Evolutionary conservation across 2,888 invertebrate genomes (phyloP).

Genomic region (Ceramica pisi): DNA sequence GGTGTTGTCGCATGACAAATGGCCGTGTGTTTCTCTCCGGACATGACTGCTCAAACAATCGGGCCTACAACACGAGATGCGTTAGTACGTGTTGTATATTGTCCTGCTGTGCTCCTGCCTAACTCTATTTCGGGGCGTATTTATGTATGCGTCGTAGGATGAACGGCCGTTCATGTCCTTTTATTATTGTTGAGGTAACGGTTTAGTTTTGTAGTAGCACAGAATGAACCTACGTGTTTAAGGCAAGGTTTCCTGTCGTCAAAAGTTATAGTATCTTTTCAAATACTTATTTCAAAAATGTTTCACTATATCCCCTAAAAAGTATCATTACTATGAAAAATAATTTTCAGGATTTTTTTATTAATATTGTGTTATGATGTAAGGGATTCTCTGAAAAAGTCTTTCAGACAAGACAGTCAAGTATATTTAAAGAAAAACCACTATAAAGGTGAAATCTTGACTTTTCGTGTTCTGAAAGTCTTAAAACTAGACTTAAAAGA

Average conservation of each 20-base stretch:
- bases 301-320: background rate
- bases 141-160: slow-evolving; percentile 19
- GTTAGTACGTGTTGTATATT: slow-evolving; percentile 60
- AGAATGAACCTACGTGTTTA: background rate
- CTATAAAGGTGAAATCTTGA: background rate
- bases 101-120: slow-evolving; percentile 39
- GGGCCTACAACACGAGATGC: slow-evolving; percentile 60
- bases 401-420: background rate
- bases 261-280: background rate
- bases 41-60: slow-evolving; percentile 75
- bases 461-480: background rate
- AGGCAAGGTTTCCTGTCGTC: background rate
- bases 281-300: background rate
- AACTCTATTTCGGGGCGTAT: slow-evolving; percentile 37
- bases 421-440: background rate
- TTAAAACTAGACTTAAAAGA: background rate
- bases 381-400: background rate
- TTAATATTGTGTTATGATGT: background rate
- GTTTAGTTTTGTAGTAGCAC: background rate
- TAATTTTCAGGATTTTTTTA: background rate
- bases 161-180: slow-evolving; percentile 16
- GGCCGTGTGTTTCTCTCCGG: slow-evolving; percentile 74
- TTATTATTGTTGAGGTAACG: background rate
- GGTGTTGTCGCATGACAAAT: slow-evolving; percentile 79
- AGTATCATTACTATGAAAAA: background rate